Percentiles rank a stretch among this genome's conserved stretches.
Conservation (phyloP, 1,140 invertebrate species). For the Cotesia chilonis region DNA sequence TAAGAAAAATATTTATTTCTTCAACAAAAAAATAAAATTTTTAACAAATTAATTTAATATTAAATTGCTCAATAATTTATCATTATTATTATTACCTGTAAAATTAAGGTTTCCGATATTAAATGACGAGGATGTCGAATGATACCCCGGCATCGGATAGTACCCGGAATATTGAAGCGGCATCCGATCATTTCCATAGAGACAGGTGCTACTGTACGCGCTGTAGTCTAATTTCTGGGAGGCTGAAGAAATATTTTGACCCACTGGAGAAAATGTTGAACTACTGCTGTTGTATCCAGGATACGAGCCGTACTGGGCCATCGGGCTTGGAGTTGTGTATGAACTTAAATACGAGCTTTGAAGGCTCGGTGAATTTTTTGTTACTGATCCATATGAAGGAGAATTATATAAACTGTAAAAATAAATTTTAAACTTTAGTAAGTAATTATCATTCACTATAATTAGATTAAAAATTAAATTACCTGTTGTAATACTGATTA, state of each 20-base stretch:
- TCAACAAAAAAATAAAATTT: no score
- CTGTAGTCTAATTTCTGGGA: constrained; percentile 68
- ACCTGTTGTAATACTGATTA: constrained; percentile 78
- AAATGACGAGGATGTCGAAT: constrained; percentile 60
- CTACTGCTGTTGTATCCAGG: constrained; percentile 67
- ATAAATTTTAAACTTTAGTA: constrained; percentile 25
- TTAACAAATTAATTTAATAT: background rate
- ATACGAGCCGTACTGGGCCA: constrained; percentile 70
- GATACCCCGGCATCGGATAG: constrained; percentile 62
- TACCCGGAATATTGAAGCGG: constrained; percentile 62
- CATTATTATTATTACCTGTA: constrained; percentile 48
- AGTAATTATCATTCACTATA: constrained; percentile 13
- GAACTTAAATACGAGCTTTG: constrained; percentile 63
- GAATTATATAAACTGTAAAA: constrained; percentile 57
- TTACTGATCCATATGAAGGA: constrained; percentile 53
- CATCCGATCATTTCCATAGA: constrained; percentile 63
- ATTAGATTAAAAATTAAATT: constrained; percentile 23
- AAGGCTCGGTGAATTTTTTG: constrained; percentile 66
- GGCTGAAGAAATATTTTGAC: constrained; percentile 72
- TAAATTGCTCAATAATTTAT: background rate
- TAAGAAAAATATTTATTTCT: background rate
- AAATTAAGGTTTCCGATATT: constrained; percentile 64
- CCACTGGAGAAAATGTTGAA: constrained; percentile 65
- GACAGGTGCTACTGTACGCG: constrained; percentile 56
- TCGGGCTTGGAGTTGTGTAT: constrained; percentile 59